Base-by-base conservation (phyloP, 2,888 invertebrate genomes). In the Volucella inanis region DNA sequence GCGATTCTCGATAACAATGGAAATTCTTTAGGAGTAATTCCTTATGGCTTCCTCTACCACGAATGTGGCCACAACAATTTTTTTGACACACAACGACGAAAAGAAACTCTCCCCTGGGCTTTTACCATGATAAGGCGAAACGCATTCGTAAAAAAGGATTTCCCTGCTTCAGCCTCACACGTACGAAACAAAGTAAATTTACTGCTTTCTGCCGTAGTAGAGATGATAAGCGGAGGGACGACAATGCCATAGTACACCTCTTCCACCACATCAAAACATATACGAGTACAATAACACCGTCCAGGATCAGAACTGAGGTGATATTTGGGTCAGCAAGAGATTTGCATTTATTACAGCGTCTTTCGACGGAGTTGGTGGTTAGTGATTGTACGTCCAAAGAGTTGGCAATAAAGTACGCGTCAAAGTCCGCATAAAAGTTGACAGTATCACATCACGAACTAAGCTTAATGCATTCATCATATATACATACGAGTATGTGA, bases 281-380 rank as follows among this genome's bases (percentile, higher is more conserved):
- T 22, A n/a, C n/a, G n/a, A n/a, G n/a, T n/a, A n/a, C n/a, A n/a
- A n/a, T n/a, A 18, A 18, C 22, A 22, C 22, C 22, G 22, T 22
- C 22, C 22, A 22, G 22, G 22, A 22, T 2, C 22, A 22, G 11
- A 4, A 67, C 59, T 57, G 62, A 68, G 62, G 68, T 85, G 72
- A 85, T 77, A 85, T 85, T 80, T 81, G 81, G 85, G 85, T 85
- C 85, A 85, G 72, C 62, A 41, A 64, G 62, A 81, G 81, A 85
- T 85, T 85, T 85, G 85, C 85, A 85, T 85, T 65, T 52, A 76
- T 77, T 81, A 80, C 55, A 38, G n/a, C 22, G 47, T 11, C 22
- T 45, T 14, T 14, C 57, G 39, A n/a, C 55, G 61, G 55, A 14
- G 50, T 52, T 43, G 41, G 12, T 47, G 52, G 55, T 38, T 72